A percentile compares a stretch with the other conserved stretches of the same genome.
Evolutionary conservation across 2,113 vertebrate genomes (phyloP).

Genomic region (Upupa epops): DNA sequence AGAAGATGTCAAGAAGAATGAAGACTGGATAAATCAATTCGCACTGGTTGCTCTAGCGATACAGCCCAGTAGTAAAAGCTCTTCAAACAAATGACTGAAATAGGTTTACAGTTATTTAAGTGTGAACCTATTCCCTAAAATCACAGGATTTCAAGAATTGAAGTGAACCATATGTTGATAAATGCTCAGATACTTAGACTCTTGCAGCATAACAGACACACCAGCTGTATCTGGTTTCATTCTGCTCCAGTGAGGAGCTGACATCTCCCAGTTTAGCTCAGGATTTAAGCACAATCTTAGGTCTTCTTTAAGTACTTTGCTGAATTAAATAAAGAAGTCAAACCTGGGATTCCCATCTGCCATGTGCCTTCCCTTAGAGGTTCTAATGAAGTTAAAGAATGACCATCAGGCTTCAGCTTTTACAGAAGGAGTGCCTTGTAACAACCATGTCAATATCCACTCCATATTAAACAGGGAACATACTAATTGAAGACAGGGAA

Average conservation of each 20-base stretch:
- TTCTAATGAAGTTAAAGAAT: not conserved
- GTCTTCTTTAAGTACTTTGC: not conserved
- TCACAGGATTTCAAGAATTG: not conserved
- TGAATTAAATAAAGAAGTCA: not conserved
- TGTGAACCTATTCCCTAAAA: not conserved
- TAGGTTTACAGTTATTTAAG: not conserved
- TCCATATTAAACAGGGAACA: no score
- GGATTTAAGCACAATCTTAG: not conserved
- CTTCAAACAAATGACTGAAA: not conserved
- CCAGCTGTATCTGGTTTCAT: not conserved
- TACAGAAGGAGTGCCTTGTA: not conserved
- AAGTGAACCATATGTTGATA: not conserved
- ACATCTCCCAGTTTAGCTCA: not conserved
- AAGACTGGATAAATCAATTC: not conserved
- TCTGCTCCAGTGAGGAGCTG: not conserved
- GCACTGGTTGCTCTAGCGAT: not conserved
- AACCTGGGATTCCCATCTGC: not conserved
- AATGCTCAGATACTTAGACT: not conserved
- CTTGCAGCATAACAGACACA: not conserved
- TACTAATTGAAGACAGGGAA: no score
- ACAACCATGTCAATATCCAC: rapidly evolving
- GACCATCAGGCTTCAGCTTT: not conserved
- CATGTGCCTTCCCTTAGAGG: rapidly evolving
- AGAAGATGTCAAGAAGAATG: constrained; percentile 23
- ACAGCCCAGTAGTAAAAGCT: not conserved